Evolutionary conservation across 2,797 vertebrate genomes (phyloP).

Genomic region (Emys orbicularis): DNA sequence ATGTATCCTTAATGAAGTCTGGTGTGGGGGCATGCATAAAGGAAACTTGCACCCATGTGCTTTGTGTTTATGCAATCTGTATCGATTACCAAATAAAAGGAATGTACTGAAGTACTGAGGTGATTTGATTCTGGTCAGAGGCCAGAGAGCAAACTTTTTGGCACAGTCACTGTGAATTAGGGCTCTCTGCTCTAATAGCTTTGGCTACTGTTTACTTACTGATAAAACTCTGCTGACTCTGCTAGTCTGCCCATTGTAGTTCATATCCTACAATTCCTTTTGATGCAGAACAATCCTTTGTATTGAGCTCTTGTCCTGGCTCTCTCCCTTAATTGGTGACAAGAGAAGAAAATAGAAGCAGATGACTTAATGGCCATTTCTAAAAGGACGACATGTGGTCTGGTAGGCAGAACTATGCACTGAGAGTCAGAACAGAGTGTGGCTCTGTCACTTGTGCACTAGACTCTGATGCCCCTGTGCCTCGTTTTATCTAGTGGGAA

Average conservation of each 20-base stretch:
- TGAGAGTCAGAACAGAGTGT: neutral
- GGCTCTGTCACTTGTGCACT: neutral
- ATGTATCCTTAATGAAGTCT: neutral
- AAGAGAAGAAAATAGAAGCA: neutral
- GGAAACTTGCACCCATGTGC: neutral
- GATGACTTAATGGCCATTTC: neutral
- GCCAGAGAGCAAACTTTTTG: neutral
- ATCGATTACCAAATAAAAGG: neutral
- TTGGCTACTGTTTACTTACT: neutral
- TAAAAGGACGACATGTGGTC: neutral
- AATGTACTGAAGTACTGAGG: neutral
- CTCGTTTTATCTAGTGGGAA: accelerated
- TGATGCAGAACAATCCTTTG: neutral
- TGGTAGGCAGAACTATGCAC: neutral
- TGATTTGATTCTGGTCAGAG: neutral
- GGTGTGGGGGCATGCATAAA: neutral
- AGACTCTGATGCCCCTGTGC: neutral
- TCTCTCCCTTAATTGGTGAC: neutral
- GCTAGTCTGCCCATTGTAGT: neutral
- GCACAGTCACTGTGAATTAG: neutral
- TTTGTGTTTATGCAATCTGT: neutral
- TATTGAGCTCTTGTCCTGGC: neutral
- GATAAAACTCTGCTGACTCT: neutral
- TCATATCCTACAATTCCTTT: neutral
- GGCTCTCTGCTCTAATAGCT: neutral